Evolutionary conservation across 1,140 invertebrate genomes (phyloP).

Genomic region (Oryctes rhinoceros): DNA sequence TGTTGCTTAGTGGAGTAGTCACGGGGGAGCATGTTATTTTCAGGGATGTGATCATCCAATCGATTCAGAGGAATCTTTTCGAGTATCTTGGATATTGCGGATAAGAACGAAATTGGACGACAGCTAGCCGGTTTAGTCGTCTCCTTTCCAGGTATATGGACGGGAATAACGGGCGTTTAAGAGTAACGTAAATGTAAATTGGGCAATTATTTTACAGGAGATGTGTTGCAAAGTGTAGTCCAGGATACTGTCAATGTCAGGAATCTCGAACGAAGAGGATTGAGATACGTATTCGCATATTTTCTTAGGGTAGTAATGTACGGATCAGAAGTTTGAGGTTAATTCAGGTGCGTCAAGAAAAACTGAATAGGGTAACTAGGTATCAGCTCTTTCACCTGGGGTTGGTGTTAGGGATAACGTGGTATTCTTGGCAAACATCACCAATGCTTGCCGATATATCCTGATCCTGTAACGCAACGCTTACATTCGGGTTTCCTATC

Average conservation of each 20-base stretch:
- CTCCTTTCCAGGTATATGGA: slow-evolving; percentile 55
- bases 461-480: neutral
- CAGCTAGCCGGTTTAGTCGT: slow-evolving; percentile 40
- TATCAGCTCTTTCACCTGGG: neutral
- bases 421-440: neutral
- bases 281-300: too few relatives aligned
- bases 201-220: too few relatives aligned
- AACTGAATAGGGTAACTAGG: neutral
- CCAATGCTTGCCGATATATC: neutral
- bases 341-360: neutral
- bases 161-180: slow-evolving; percentile 47
- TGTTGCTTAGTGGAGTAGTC: too few relatives aligned
- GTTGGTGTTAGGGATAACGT: neutral
- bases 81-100: slow-evolving; percentile 47
- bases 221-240: too few relatives aligned
- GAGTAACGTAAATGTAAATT: slow-evolving; percentile 40
- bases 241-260: too few relatives aligned
- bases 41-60: slow-evolving; percentile 43
- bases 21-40: slow-evolving; percentile 47
- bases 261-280: too few relatives aligned
- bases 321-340: neutral
- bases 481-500: neutral
- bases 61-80: slow-evolving; percentile 47
- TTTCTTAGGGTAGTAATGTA: too few relatives aligned
- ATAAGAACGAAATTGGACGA: slow-evolving; percentile 51